These are phyloP conservation scores for Crocuta crocuta DNA, from an alignment of 2,113 vertebrate species.

Conservation along the genomic window DNA sequence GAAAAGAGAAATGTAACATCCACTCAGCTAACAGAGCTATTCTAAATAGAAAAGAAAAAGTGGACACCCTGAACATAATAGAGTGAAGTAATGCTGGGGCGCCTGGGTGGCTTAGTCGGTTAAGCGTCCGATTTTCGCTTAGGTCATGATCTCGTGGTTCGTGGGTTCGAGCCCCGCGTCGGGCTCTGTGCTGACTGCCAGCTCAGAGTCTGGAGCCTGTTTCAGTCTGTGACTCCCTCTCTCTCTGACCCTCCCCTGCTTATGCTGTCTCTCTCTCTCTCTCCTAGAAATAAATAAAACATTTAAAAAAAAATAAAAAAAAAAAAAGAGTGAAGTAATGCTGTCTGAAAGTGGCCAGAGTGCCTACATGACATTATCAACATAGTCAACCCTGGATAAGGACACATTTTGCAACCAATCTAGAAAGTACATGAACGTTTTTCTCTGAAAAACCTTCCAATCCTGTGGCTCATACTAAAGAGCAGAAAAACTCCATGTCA, in stretches of 20 bases:
- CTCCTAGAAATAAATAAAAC: too few relatives aligned
- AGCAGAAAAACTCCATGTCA: not conserved
- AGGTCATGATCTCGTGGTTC: too few relatives aligned
- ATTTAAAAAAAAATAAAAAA: too few relatives aligned
- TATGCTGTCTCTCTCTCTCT: too few relatives aligned
- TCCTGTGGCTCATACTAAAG: not conserved
- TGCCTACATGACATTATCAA: not conserved
- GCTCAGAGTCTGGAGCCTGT: too few relatives aligned
- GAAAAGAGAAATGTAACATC: not conserved
- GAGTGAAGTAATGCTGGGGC: not conserved
- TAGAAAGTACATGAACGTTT: not conserved
- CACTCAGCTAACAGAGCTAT: not conserved
- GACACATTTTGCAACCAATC: not conserved
- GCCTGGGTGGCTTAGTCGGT: too few relatives aligned
- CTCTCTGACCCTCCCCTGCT: too few relatives aligned
- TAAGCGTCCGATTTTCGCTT: too few relatives aligned
- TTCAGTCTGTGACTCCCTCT: too few relatives aligned
- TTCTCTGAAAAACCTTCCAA: not conserved
- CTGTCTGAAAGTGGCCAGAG: not conserved
- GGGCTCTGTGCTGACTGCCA: too few relatives aligned
- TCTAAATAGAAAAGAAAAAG: conserved; percentile 37
- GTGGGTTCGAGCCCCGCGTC: too few relatives aligned
- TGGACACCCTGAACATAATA: not conserved
- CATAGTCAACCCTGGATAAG: not conserved
- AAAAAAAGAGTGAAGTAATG: not conserved